A percentile compares a stretch with the other conserved stretches of the same genome.
Evolutionary conservation across 2,888 invertebrate species (phyloP).

Genomic region (Meteorus colon): DNA sequence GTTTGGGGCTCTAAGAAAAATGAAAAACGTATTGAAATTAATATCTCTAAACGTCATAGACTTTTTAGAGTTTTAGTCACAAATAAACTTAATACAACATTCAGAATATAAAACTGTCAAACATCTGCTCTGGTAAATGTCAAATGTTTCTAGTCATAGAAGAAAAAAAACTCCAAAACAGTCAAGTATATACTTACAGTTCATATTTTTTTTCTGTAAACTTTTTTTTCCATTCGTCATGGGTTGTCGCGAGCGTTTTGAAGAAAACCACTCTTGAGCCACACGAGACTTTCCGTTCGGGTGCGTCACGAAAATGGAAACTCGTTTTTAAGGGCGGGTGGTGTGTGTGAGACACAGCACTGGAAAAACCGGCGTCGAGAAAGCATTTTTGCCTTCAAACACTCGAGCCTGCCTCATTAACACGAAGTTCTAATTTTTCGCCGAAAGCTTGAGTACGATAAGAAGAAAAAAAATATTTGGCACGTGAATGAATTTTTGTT

Average conservation of each 20-base stretch:
- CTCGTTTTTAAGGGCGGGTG: background rate
- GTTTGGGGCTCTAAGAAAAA: conserved; percentile 14
- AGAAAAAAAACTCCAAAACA: background rate
- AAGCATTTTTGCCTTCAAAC: background rate
- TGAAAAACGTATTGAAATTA: conserved; percentile 18
- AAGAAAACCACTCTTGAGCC: conserved; percentile 36
- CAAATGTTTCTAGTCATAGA: background rate
- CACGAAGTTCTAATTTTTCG: background rate
- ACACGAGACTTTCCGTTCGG: conserved; percentile 24
- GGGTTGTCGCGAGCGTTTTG: conserved; percentile 28
- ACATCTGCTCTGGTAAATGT: conserved; percentile 1
- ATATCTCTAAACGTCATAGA: background rate
- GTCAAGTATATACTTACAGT: conserved; percentile 3
- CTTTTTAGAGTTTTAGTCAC: background rate
- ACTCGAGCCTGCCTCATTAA: conserved; percentile 22
- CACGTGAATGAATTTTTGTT: no score
- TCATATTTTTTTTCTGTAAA: conserved; percentile 20
- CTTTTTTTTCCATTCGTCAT: conserved; percentile 17
- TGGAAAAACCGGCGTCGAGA: conserved; percentile 5
- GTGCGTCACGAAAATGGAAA: background rate
- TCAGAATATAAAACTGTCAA: conserved; percentile 4
- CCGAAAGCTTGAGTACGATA: background rate
- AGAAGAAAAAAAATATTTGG: background rate
- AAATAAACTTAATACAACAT: background rate
- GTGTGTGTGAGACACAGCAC: background rate